Evolutionary conservation across 2,888 invertebrate genomes (phyloP).

Genomic region (Callyntrura guangdongensis): DNA sequence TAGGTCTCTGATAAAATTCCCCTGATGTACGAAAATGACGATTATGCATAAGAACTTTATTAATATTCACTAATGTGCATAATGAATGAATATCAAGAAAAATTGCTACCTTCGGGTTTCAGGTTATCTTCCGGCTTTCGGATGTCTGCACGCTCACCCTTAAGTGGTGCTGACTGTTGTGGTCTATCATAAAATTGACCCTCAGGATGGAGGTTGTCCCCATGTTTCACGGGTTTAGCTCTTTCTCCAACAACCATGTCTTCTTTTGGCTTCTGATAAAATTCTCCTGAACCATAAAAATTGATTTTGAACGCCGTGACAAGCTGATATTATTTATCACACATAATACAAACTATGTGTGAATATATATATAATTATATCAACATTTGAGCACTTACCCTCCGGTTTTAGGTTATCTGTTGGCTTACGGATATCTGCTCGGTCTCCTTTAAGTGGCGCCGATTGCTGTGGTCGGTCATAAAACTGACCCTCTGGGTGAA

Average conservation of each 20-base stretch:
- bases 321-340: no score
- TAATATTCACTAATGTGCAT: no score
- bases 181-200: slow-evolving; percentile 77
- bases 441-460: slow-evolving; percentile 84
- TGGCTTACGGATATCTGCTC: not conserved
- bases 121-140: not conserved
- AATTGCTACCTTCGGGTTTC: slow-evolving; percentile 72
- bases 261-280: no score
- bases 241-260: slow-evolving; percentile 80
- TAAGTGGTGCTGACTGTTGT: slow-evolving; percentile 61
- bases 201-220: slow-evolving; percentile 88
- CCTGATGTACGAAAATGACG: no score
- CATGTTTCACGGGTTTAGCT: slow-evolving; percentile 86
- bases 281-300: no score
- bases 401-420: slow-evolving; percentile 8
- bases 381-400: not conserved
- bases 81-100: no score
- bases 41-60: no score
- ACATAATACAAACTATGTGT: no score
- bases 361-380: no score
- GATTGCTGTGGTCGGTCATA: slow-evolving; percentile 86
- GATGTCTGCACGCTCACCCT: not conserved
- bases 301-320: not conserved
- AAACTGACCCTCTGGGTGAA: slow-evolving; percentile 87
- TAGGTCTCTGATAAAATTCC: slow-evolving; percentile 85